A percentile compares a stretch with the other conserved stretches of the same genome.
phyloP scores from a whole-genome alignment of 2,797 vertebrate genomes.

The Mareca strepera region DNA sequence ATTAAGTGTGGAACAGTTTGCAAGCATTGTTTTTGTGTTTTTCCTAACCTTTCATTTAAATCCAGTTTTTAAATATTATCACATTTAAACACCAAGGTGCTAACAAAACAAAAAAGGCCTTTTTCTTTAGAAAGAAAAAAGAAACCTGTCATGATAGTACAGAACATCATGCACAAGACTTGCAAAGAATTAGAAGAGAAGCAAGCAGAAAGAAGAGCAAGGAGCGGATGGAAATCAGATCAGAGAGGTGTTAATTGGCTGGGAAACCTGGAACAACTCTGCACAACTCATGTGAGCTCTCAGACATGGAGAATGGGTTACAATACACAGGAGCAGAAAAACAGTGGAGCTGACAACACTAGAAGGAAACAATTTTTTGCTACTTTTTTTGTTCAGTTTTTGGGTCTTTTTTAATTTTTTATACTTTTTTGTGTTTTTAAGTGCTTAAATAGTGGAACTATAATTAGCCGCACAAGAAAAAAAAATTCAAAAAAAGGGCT shows the following conservation, averaged over 20 bases:
- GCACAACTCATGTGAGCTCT: slow-evolving; percentile 36
- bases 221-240: slow-evolving; percentile 13
- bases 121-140: slow-evolving; percentile 2
- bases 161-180: slow-evolving; percentile 59
- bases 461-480: slow-evolving; percentile 77
- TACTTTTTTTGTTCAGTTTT: slow-evolving; percentile 81
- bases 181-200: slow-evolving; percentile 37
- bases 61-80: slow-evolving; percentile 23
- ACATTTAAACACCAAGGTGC: slow-evolving; percentile 46
- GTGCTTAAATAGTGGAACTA: slow-evolving; percentile 81
- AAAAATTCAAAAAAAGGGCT: slow-evolving; percentile 7
- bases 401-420: slow-evolving; percentile 77
- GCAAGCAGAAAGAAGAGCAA: slow-evolving; percentile 22
- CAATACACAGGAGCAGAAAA: slow-evolving; percentile 71
- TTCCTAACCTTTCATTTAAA: slow-evolving; percentile 13
- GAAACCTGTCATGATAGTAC: slow-evolving; percentile 19
- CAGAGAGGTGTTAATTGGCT: not conserved
- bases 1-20: not conserved
- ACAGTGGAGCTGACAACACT: slow-evolving; percentile 72
- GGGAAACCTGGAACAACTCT: slow-evolving; percentile 38
- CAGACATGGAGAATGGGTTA: slow-evolving; percentile 48
- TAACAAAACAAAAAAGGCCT: slow-evolving; percentile 18
- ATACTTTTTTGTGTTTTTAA: slow-evolving; percentile 80
- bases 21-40: not conserved
- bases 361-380: slow-evolving; percentile 73